Evolutionary conservation across 1,140 invertebrate species (phyloP).

Genomic region (Manduca sexta): DNA sequence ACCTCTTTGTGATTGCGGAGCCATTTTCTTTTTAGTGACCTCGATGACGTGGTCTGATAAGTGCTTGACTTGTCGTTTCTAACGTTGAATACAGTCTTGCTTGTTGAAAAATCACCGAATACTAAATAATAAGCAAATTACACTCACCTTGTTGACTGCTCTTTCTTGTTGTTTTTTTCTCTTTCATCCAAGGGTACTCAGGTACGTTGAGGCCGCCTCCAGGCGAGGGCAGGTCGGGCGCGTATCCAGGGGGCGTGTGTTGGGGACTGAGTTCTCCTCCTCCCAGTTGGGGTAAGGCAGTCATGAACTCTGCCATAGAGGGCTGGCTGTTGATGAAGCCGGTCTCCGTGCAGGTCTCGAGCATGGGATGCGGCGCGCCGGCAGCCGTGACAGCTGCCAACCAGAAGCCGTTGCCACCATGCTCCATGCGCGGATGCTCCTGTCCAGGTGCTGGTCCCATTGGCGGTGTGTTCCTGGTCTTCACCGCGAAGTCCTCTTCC

Average conservation of each 20-base stretch:
- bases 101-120: constrained; percentile 1
- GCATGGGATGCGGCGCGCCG: constrained; percentile 65
- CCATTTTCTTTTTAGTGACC: constrained; percentile 24
- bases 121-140: constrained; percentile 1
- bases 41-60: constrained; percentile 25
- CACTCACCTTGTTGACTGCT: constrained; percentile 90
- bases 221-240: constrained; percentile 76
- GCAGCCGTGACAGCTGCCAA: constrained; percentile 65
- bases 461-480: constrained; percentile 63
- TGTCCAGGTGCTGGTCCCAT: constrained; percentile 52
- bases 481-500: constrained; percentile 71
- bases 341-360: constrained; percentile 78
- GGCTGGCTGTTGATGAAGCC: constrained; percentile 95
- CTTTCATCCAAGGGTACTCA: constrained; percentile 98
- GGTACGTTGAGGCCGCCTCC: constrained; percentile 85
- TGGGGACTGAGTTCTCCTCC: constrained; percentile 75
- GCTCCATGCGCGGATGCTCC: constrained; percentile 58
- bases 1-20: constrained; percentile 29
- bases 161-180: constrained; percentile 95
- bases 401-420: constrained; percentile 68
- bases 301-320: constrained; percentile 95
- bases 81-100: constrained; percentile 2
- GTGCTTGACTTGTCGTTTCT: constrained; percentile 10
- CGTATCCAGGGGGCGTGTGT: constrained; percentile 73
- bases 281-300: constrained; percentile 82